Percentiles rank a stretch among this genome's conserved stretches.
Evolutionary conservation across 1,140 invertebrate genomes (phyloP).

Genomic region (Pararge aegeria): DNA sequence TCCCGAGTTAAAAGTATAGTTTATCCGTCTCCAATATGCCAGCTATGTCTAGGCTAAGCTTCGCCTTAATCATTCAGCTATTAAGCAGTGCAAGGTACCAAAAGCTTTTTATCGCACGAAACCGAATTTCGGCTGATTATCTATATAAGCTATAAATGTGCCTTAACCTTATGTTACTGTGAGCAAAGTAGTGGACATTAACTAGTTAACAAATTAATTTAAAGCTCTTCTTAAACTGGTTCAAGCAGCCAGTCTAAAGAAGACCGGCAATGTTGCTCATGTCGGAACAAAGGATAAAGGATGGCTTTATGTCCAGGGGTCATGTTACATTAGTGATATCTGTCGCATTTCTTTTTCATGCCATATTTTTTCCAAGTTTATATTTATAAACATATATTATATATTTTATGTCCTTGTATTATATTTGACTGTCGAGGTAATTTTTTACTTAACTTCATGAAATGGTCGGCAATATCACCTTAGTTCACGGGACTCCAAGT

Average conservation of each 20-base stretch:
- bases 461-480: conserved; percentile 17
- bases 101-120: too few species aligned
- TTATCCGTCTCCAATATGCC: too few species aligned
- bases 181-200: background rate
- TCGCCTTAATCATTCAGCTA: too few species aligned
- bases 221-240: conserved; percentile 47
- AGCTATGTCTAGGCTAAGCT: too few species aligned
- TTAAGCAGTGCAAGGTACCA: too few species aligned
- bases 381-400: conserved; percentile 5
- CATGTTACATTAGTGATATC: conserved; percentile 38
- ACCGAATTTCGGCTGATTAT: too few species aligned
- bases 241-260: conserved; percentile 34
- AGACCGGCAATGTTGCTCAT: conserved; percentile 44
- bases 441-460: conserved; percentile 43
- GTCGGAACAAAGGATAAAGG: conserved; percentile 50
- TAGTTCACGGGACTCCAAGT: too few species aligned
- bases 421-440: conserved; percentile 55
- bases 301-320: conserved; percentile 47
- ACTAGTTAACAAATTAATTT: conserved; percentile 32
- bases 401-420: conserved; percentile 55
- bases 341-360: conserved; percentile 61
- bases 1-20: too few species aligned
- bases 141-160: too few species aligned
- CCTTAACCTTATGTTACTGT: too few species aligned
- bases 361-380: conserved; percentile 72